These are phyloP conservation scores for Phortica magna DNA, from an alignment of 2,888 invertebrate genomes.

Conservation along the genomic window DNA sequence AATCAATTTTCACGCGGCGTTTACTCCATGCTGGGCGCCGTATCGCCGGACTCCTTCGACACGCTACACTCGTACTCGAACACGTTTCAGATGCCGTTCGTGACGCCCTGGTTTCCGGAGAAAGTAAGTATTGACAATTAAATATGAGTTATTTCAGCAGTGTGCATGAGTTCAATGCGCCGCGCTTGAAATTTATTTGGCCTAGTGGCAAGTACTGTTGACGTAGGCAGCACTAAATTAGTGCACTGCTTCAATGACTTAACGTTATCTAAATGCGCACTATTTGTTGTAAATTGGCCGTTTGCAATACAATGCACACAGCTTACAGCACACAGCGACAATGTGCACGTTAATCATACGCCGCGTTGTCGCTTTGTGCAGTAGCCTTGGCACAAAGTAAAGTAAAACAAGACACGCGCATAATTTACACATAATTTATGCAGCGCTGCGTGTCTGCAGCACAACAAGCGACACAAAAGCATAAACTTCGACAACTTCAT, in stretches of 20 bases:
- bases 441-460: background rate
- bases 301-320: background rate
- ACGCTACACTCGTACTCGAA: slow-evolving; percentile 96
- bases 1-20: slow-evolving; percentile 94
- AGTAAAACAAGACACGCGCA: slow-evolving; percentile 8
- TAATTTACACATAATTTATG: slow-evolving; percentile 59
- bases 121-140: slow-evolving; percentile 81
- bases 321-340: background rate
- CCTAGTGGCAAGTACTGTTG: too few species aligned
- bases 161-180: background rate
- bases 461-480: background rate
- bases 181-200: background rate
- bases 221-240: too few species aligned
- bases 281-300: too few species aligned
- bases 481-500: slow-evolving; percentile 52
- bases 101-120: slow-evolving; percentile 96
- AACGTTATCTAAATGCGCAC: too few species aligned
- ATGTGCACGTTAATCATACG: slow-evolving; percentile 69
- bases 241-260: too few species aligned
- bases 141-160: slow-evolving; percentile 51
- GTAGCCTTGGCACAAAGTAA: slow-evolving; percentile 57
- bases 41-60: slow-evolving; percentile 95
- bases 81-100: slow-evolving; percentile 96
- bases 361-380: slow-evolving; percentile 59
- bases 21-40: slow-evolving; percentile 93